These are phyloP conservation scores for Drosophila robusta DNA, from an alignment of 2,888 invertebrate genomes.

Conservation along the genomic window DNA sequence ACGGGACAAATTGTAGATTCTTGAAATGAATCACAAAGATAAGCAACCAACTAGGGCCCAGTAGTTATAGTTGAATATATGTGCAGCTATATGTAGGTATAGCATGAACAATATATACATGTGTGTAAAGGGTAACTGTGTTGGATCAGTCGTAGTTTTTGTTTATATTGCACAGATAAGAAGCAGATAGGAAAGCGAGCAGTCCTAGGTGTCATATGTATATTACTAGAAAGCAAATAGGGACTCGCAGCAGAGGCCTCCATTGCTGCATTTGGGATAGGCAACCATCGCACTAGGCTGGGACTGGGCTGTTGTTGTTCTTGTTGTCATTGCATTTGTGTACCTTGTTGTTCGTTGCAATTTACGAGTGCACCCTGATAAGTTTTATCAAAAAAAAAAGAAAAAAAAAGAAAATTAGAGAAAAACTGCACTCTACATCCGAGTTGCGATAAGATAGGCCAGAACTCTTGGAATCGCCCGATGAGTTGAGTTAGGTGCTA, in stretches of 20 bases:
- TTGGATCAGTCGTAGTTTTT: constrained; percentile 59
- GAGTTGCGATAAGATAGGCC: constrained; percentile 69
- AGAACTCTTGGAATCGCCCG: constrained; percentile 56
- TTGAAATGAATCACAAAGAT: constrained; percentile 73
- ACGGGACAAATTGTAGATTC: constrained; percentile 47
- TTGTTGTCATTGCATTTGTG: constrained; percentile 41
- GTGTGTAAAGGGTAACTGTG: constrained; percentile 45
- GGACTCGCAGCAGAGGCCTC: constrained; percentile 28
- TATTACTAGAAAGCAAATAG: constrained; percentile 50
- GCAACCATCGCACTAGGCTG: constrained; percentile 21
- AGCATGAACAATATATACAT: background rate
- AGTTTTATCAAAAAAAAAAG: constrained; percentile 54
- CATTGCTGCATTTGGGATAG: constrained; percentile 44
- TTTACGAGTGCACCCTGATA: constrained; percentile 74
- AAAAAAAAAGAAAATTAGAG: constrained; percentile 30
- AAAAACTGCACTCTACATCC: constrained; percentile 77
- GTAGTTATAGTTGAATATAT: constrained; percentile 11
- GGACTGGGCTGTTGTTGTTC: constrained; percentile 25
- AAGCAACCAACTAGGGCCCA: constrained; percentile 40
- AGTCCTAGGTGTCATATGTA: constrained; percentile 55
- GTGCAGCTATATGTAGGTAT: constrained; percentile 1
- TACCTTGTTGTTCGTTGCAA: constrained; percentile 77
- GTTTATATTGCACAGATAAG: constrained; percentile 68
- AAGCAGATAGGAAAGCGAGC: constrained; percentile 36
- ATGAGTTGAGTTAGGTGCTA: constrained; percentile 47